A percentile compares a stretch with the other conserved stretches of the same genome.
phyloP scores from a whole-genome alignment of 2,888 invertebrate genomes.

The Pasiphila rectangulata region DNA sequence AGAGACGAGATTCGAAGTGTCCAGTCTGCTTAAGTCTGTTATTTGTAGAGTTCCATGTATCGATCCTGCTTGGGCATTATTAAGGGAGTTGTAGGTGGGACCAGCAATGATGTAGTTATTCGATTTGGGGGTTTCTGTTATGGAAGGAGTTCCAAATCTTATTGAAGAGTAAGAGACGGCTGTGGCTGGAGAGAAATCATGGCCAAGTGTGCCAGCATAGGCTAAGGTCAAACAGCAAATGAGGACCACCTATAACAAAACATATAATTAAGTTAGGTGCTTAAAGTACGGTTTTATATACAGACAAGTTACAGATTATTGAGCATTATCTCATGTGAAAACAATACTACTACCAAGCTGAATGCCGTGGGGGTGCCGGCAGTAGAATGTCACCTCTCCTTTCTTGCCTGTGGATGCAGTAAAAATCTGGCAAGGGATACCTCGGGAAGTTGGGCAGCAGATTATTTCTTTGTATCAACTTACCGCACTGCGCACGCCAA shows the following conservation, averaged over 20 bases:
- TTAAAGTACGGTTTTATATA: too few relatives aligned
- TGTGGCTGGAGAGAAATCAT: slow-evolving; percentile 35
- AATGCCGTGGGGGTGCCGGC: too few relatives aligned
- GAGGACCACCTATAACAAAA: slow-evolving; percentile 43
- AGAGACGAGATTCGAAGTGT: slow-evolving; percentile 8
- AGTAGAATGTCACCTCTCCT: too few relatives aligned
- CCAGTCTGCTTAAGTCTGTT: slow-evolving; percentile 35
- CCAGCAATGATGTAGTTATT: background rate
- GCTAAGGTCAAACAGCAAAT: slow-evolving; percentile 38
- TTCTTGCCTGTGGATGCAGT: too few relatives aligned
- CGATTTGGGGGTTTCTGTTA: background rate
- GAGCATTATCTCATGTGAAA: too few relatives aligned
- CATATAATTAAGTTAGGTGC: too few relatives aligned
- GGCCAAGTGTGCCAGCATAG: slow-evolving; percentile 35
- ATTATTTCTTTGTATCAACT: too few relatives aligned
- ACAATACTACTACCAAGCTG: too few relatives aligned
- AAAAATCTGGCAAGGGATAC: too few relatives aligned
- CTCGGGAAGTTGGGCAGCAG: too few relatives aligned
- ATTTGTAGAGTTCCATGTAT: slow-evolving; percentile 36
- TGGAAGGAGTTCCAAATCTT: slow-evolving; percentile 3
- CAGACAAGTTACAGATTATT: too few relatives aligned
- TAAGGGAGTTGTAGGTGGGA: background rate
- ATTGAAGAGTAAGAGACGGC: slow-evolving; percentile 38
- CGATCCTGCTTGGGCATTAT: slow-evolving; percentile 12
- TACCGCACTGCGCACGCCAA: too few relatives aligned